Conservation (phyloP, 2,113 vertebrate genomes). For the Chauna torquata region DNA sequence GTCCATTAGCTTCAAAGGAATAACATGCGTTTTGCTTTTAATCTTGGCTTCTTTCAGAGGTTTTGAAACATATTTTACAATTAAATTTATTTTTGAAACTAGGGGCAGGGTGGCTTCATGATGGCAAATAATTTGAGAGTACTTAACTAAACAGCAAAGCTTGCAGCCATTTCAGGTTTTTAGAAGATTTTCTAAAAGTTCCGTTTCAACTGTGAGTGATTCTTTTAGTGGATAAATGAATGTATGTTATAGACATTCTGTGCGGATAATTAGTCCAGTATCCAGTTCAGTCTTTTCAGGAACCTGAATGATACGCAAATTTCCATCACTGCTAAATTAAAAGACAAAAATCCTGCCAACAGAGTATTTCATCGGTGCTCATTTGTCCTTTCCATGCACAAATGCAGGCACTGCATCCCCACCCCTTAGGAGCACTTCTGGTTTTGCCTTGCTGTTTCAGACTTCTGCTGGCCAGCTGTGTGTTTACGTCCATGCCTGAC, state of each 20-base stretch:
- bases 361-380: background rate
- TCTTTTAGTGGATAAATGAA: background rate
- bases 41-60: background rate
- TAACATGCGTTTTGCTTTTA: background rate
- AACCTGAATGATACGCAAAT: background rate
- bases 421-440: background rate
- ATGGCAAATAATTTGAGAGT: background rate
- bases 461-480: background rate
- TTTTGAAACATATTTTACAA: background rate
- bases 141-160: background rate
- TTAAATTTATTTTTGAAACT: background rate
- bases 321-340: background rate
- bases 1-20: background rate
- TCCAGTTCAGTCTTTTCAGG: background rate
- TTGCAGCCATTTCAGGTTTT: background rate
- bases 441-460: background rate
- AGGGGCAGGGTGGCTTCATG: background rate
- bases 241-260: background rate
- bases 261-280: background rate
- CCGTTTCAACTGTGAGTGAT: background rate
- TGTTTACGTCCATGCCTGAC: background rate
- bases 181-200: background rate
- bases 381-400: background rate
- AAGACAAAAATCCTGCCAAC: background rate
- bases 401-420: background rate